A percentile compares a stretch with the other conserved stretches of the same genome.
Conservation (phyloP, 2,113 vertebrate species). For the Actinemys pallida region DNA sequence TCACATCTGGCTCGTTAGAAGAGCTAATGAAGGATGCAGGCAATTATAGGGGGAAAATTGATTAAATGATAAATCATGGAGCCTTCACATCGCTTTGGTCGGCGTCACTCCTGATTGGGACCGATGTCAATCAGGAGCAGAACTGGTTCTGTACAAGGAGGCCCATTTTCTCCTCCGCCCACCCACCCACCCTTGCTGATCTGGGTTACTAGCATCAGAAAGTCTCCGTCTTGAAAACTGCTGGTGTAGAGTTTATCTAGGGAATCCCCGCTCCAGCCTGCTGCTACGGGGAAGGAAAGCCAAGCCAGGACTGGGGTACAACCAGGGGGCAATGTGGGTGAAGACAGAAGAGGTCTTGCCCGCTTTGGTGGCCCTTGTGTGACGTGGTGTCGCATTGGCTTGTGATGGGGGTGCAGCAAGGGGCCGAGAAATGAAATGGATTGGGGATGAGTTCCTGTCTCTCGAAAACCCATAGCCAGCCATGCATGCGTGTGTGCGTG, state of each 20-base stretch:
- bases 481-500: rapidly evolving
- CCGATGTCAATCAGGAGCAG: not conserved
- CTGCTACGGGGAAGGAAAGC: not conserved
- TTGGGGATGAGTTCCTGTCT: not conserved
- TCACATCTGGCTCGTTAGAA: not conserved
- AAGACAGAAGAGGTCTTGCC: not conserved
- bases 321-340: not conserved
- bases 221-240: not conserved
- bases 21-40: conserved; percentile 18
- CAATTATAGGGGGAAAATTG: not conserved
- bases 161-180: not conserved
- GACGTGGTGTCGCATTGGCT: not conserved
- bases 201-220: not conserved
- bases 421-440: not conserved
- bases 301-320: not conserved
- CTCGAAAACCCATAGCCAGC: not conserved
- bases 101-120: not conserved
- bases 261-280: not conserved
- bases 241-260: not conserved
- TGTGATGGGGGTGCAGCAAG: not conserved
- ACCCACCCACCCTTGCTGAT: not conserved
- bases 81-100: not conserved
- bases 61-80: conserved; percentile 17
- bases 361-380: not conserved
- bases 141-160: not conserved